phyloP scores from a whole-genome alignment of 2,113 vertebrate genomes.

The Columba livia region DNA sequence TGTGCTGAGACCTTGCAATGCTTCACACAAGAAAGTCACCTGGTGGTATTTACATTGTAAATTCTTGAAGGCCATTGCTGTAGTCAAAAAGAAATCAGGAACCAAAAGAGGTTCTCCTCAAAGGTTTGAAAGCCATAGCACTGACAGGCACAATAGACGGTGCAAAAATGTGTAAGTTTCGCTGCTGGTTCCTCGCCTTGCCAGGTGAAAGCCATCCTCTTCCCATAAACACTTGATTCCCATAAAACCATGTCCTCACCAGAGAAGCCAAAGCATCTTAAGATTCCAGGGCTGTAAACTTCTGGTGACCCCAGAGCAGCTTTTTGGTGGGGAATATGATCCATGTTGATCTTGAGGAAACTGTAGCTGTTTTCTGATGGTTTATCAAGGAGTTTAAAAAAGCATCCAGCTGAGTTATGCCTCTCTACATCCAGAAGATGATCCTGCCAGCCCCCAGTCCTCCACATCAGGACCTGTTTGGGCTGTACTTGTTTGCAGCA shows the following conservation, averaged over 20 bases:
- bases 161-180: background rate
- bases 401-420: background rate
- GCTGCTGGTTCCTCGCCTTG: background rate
- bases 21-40: background rate
- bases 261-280: background rate
- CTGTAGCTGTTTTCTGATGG: background rate
- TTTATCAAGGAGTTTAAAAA: background rate
- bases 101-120: background rate
- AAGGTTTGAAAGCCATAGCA: background rate
- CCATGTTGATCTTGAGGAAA: background rate
- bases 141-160: fast-evolving
- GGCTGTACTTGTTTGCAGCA: background rate
- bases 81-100: background rate
- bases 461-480: background rate
- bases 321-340: background rate
- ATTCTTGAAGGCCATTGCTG: background rate
- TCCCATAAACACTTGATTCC: background rate
- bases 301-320: background rate
- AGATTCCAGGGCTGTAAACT: background rate
- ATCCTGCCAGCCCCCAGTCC: background rate
- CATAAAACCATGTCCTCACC: background rate
- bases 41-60: background rate
- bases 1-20: background rate
- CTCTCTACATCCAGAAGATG: background rate
- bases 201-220: background rate